Base-by-base conservation (phyloP, 2,113 vertebrate species). In the Daboia siamensis region DNA sequence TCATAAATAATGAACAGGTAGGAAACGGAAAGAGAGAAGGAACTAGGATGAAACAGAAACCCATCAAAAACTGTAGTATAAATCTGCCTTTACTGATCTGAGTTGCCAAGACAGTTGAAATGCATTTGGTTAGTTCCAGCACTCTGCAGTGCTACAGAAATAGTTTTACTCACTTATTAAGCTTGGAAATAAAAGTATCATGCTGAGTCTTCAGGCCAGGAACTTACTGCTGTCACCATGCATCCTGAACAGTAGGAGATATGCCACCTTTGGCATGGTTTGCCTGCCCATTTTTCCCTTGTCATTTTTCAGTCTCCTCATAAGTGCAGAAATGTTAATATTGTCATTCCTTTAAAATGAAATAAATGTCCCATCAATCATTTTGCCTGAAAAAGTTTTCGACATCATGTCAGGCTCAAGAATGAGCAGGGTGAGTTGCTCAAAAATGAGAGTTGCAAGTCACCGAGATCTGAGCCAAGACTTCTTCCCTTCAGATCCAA, bases 1-100 rank as follows among this genome's bases (percentile, higher is more conserved):
- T 94, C 56, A 94, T 95, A 94, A 95, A 94, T 96, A 95, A 94
- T 90, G 88, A 94, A 90, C 56, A 93, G 87, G 44, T 59, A 57
- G 92, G 91, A 90, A 91, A 87, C 24, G 17, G 24, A 88, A 1
- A 89, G 54, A 85, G 54, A 88, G 48, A 55, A 57, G 33, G 33
- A 48, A 29, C 55, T 80, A 46, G 6, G 64, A 51, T 88, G 93
- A 96, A 29, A 95, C 94, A 94, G 90, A 92, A 95, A 95, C 85
- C 52, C 93, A 89, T 88, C 91, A 26, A 10, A 92, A 86, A 55
- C 64, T 92, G 86, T 91, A 93, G 92, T 93, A 89, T 51, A 4
- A 87, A 94, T 89, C 54, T 89, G 88, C 90, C 59, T 93, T 64
- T 89, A 46, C 80, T 89, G 93, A 88, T 89, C 48, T 69, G 93